A percentile compares a stretch with the other conserved stretches of the same genome.
Evolutionary conservation across 2,888 invertebrate genomes (phyloP).

Genomic region (Aethes cnicana): DNA sequence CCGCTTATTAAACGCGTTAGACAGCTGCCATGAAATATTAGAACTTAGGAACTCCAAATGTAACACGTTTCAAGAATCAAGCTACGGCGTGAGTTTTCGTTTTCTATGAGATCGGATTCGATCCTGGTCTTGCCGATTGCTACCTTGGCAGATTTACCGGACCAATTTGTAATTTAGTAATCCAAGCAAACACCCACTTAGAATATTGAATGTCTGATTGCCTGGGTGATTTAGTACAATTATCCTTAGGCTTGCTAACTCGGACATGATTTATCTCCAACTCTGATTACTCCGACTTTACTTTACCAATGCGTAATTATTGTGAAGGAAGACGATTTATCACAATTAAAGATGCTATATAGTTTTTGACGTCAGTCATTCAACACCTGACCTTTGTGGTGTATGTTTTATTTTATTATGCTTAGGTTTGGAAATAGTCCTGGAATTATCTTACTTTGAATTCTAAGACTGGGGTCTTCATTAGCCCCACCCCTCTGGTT

Average conservation of each 20-base stretch:
- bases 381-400: constrained; percentile 34
- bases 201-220: constrained; percentile 65
- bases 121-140: constrained; percentile 36
- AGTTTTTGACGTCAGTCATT: constrained; percentile 49
- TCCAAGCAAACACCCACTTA: constrained; percentile 66
- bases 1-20: constrained; percentile 60
- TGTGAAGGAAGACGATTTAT: constrained; percentile 64
- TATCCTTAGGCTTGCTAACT: constrained; percentile 64
- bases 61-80: constrained; percentile 1
- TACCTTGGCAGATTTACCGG: constrained; percentile 54
- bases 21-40: constrained; percentile 69
- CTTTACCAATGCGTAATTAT: constrained; percentile 55
- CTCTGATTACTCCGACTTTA: constrained; percentile 47
- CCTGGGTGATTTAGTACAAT: constrained; percentile 70
- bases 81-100: neutral
- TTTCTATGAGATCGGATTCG: constrained; percentile 3
- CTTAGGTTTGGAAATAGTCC: constrained; percentile 1
- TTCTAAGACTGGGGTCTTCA: too few species aligned
- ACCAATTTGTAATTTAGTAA: constrained; percentile 66
- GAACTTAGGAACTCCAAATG: constrained; percentile 30
- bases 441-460: neutral
- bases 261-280: constrained; percentile 62
- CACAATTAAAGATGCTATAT: constrained; percentile 58
- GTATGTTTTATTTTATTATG: constrained; percentile 8
- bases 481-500: too few species aligned